phyloP scores from a whole-genome alignment of 2,888 invertebrate genomes.

The Tachina lurida region DNA sequence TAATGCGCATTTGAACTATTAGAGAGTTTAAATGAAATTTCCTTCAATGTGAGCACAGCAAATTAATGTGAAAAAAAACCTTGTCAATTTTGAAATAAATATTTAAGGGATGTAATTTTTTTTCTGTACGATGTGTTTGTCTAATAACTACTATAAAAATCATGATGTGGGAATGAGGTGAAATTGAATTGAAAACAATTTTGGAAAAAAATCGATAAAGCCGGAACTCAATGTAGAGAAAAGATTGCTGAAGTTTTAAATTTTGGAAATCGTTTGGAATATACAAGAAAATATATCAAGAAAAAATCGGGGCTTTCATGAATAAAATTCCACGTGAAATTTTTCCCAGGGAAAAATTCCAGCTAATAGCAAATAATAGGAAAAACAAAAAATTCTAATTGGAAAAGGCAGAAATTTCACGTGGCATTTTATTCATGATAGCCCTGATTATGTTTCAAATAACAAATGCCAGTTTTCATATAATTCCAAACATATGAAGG shows the following conservation, averaged over 20 bases:
- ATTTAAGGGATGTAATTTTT: constrained; percentile 46
- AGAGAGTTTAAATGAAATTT: constrained; percentile 55
- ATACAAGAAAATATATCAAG: no score
- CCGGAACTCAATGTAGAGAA: background rate
- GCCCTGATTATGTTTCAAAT: background rate
- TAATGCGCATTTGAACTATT: constrained; percentile 59
- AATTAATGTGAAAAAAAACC: constrained; percentile 18
- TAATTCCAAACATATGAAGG: no score
- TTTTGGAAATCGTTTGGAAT: background rate
- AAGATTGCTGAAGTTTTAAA: background rate
- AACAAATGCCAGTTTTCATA: no score
- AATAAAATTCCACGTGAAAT: no score
- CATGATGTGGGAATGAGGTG: constrained; percentile 1
- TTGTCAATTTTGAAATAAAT: constrained; percentile 21
- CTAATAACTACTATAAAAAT: constrained; percentile 14
- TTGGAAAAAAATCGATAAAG: constrained; percentile 19
- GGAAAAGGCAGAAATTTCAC: no score
- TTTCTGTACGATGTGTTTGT: background rate
- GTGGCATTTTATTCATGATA: no score
- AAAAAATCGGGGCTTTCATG: no score
- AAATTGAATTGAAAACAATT: constrained; percentile 42
- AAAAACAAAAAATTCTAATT: no score
- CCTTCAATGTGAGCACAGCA: constrained; percentile 51
- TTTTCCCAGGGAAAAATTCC: no score
- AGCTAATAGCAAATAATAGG: no score